Evolutionary conservation across 2,888 invertebrate species (phyloP), one percentile per base, ranked within the genome.

Genomic region (Aspidiotus destructor): DNA sequence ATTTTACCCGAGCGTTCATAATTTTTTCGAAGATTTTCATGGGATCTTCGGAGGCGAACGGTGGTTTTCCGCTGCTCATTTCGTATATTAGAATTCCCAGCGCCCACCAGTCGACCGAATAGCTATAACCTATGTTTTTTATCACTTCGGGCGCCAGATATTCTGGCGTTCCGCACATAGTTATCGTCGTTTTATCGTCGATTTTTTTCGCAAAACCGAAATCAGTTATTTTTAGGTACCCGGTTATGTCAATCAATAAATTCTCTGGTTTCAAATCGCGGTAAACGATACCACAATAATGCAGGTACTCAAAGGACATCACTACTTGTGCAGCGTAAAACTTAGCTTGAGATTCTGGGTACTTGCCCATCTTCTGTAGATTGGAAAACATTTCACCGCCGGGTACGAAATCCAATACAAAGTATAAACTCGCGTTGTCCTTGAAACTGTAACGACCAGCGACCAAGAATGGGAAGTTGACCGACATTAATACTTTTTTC

Each of bases 31-130:
- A 67, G 40, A 67, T 60, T 41, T 67, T 67, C 67, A 67, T 60
- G 48, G 67, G 67, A 44, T 67, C 67, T 67, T 67, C 67, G n/a
- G 67, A 67, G n/a, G 67, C 67, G 41, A 67, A 67, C 11, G 67
- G 67, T 15, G 67, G 67, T 40, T 67, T 67, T 10, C 67, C 67
- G 40, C 42, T 58, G 52, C 67, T 58, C 67, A 67, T 67, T 52
- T 67, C 67, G 48, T 60, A 67, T 52, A 67, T 67, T 1, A 67
- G 60, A 40, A 67, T 67, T 7, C 67, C 67, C 40, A 67, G 48
- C n/a, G 67, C 67, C 67, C 67, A 67, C 67, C 67, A 67, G 40
- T 67, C 67, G 3, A 58, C 58, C 28, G 67, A 67, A 42, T 58
- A 67, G 40, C 60, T 60, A 41, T 67, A 67, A 17, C 67, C 67